Conservation (phyloP, 2,797 vertebrate species). For the Anomalospiza imberbis region DNA sequence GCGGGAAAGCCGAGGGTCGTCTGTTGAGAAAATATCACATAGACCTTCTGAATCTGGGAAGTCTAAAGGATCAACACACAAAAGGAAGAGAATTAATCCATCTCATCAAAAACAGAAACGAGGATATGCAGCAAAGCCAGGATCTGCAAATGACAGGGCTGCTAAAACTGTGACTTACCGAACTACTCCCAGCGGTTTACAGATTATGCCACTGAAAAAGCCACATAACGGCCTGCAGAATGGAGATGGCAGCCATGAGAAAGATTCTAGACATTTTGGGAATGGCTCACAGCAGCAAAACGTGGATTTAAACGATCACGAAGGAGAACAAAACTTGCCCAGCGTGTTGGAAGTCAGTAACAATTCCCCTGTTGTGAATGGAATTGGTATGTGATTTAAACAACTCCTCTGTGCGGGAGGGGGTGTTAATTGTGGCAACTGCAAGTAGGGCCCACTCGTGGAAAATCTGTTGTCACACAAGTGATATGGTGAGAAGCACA, state of each 20-base stretch:
- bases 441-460: not conserved
- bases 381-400: slow-evolving; percentile 82
- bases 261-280: slow-evolving; percentile 82
- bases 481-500: not conserved
- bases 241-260: slow-evolving; percentile 78
- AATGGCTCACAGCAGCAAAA: slow-evolving; percentile 76
- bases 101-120: slow-evolving; percentile 81
- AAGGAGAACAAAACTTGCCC: slow-evolving; percentile 74
- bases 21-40: slow-evolving; percentile 72
- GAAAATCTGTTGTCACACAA: not conserved
- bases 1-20: slow-evolving; percentile 67
- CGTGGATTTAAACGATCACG: slow-evolving; percentile 67
- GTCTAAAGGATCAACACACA: slow-evolving; percentile 81
- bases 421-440: not conserved
- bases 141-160: slow-evolving; percentile 79
- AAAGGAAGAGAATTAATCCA: slow-evolving; percentile 84
- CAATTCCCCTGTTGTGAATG: slow-evolving; percentile 76
- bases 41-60: slow-evolving; percentile 77
- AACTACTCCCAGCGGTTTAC: slow-evolving; percentile 83
- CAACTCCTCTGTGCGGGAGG: not conserved
- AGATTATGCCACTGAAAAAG: slow-evolving; percentile 85
- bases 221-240: slow-evolving; percentile 87
- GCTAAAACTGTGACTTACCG: slow-evolving; percentile 88
- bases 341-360: slow-evolving; percentile 73
- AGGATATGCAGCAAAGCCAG: slow-evolving; percentile 77